These are phyloP conservation scores for Anneissia japonica DNA, from an alignment of 35 echinoderm and acorn worm species.

Conservation along the genomic window DNA sequence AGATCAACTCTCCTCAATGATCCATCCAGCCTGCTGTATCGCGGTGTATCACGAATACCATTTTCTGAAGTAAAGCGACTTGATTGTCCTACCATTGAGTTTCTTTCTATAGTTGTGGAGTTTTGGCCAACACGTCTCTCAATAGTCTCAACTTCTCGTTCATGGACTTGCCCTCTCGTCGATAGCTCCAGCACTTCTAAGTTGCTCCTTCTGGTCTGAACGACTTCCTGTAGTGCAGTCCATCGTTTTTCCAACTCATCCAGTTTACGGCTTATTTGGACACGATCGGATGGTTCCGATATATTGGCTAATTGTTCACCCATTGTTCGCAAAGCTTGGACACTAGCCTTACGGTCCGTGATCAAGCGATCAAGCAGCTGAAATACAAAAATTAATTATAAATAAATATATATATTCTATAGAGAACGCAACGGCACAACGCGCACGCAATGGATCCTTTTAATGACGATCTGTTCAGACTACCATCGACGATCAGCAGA, in stretches of 20 bases:
- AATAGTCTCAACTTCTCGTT: neutral
- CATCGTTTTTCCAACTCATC: constrained; percentile 75
- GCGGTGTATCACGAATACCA: neutral
- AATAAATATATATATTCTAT: no score
- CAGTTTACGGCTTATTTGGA: constrained; percentile 74
- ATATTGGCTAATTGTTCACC: constrained; percentile 79
- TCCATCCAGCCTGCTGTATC: neutral
- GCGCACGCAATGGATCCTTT: no score
- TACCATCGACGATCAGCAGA: no score
- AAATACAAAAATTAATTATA: constrained; percentile 5
- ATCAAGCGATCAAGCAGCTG: constrained; percentile 91
- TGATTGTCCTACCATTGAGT: neutral
- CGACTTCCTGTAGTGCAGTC: constrained; percentile 59
- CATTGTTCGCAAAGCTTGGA: constrained; percentile 85
- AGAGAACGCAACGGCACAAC: no score
- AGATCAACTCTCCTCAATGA: neutral
- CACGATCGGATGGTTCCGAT: constrained; percentile 69
- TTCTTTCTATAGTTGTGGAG: neutral
- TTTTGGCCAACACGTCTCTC: neutral
- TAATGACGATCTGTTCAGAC: no score
- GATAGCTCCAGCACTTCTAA: constrained; percentile 75
- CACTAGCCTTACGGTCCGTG: constrained; percentile 84
- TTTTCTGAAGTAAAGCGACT: neutral
- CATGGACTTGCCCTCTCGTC: constrained; percentile 22
- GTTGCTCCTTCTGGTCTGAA: constrained; percentile 70